Conservation (phyloP, 1,140 invertebrate species). For the Arion vulgaris region DNA sequence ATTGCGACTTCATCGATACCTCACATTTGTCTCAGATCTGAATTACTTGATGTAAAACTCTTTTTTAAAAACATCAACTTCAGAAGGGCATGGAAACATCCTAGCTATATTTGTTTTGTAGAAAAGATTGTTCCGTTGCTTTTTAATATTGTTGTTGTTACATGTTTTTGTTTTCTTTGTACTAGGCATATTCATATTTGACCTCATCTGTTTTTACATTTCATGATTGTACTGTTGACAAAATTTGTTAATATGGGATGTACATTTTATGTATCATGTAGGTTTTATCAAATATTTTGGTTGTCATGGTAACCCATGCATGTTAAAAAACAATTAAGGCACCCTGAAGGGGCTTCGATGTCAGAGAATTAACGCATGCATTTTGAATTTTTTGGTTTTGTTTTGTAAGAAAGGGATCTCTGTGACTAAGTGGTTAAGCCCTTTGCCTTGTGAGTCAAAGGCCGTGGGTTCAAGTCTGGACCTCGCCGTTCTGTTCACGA, state of each 20-base stretch:
- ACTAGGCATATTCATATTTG: neutral
- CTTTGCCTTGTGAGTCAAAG: no score
- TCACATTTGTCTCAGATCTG: neutral
- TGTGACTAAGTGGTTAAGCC: no score
- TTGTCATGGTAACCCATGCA: neutral
- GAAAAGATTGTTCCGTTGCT: neutral
- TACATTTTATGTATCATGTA: neutral
- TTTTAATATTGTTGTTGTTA: neutral
- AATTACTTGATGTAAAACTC: neutral
- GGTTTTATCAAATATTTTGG: neutral
- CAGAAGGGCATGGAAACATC: neutral
- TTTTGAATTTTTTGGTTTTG: no score
- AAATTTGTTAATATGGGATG: no score
- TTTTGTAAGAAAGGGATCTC: no score
- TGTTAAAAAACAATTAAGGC: neutral
- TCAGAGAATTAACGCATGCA: no score
- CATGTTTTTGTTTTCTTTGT: neutral
- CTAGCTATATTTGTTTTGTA: neutral
- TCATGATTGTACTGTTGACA: neutral
- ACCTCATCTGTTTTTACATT: neutral
- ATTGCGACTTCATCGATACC: neutral
- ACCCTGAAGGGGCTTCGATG: no score
- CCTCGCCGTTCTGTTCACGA: no score
- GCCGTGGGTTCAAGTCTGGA: no score
- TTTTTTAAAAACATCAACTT: neutral